These are phyloP conservation scores for Dasyurus viverrinus DNA, from an alignment of 2,113 vertebrate genomes.

Conservation along the genomic window DNA sequence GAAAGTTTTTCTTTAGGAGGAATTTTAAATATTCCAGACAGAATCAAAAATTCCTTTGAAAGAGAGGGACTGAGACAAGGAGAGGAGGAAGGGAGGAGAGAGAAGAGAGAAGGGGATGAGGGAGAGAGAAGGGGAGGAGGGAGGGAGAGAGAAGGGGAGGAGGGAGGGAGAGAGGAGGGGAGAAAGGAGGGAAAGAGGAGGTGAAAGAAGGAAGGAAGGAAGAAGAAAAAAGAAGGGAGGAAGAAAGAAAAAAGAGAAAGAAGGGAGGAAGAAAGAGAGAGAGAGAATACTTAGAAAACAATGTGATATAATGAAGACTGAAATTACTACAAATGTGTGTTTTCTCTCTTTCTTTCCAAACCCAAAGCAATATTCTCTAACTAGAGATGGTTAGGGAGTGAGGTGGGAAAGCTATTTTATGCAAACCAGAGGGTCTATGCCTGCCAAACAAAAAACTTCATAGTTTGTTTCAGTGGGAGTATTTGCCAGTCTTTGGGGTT, in stretches of 20 bases:
- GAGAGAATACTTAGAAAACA: conserved; percentile 43
- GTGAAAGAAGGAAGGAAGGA: too few species aligned
- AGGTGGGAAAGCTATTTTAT: accelerated
- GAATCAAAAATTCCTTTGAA: neutral
- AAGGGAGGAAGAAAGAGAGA: neutral
- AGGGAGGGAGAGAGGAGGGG: too few species aligned
- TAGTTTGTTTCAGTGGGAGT: conserved; percentile 63
- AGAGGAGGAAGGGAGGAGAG: too few species aligned
- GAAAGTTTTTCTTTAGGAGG: neutral
- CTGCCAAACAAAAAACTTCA: conserved; percentile 17
- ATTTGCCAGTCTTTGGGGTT: conserved; percentile 80
- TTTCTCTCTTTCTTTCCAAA: neutral
- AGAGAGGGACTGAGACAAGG: neutral
- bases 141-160: too few species aligned
- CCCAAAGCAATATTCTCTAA: conserved; percentile 10
- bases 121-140: too few species aligned
- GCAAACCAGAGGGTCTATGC: neutral
- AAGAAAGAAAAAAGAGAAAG: too few species aligned
- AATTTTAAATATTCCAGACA: neutral
- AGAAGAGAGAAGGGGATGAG: too few species aligned
- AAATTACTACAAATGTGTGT: conserved; percentile 32
- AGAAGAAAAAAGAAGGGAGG: too few species aligned
- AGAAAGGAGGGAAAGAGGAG: too few species aligned
- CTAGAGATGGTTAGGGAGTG: neutral
- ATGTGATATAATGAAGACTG: conserved; percentile 2